Conservation (phyloP, 2,888 invertebrate genomes). For the Liodrosophila aerea region DNA sequence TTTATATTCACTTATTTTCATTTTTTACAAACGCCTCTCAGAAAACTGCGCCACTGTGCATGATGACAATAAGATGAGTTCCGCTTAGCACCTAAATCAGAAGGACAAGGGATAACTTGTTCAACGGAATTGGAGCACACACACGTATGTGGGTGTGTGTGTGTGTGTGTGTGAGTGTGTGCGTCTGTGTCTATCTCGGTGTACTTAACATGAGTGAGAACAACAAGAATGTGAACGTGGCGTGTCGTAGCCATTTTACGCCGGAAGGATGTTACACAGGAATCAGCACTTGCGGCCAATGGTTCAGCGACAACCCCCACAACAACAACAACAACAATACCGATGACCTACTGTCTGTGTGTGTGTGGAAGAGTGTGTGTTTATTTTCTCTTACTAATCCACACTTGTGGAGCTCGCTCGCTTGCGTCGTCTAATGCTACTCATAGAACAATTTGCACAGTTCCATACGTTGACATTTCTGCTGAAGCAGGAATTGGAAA, state of each 20-base stretch:
- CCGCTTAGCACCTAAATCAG: neutral
- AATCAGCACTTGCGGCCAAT: constrained; percentile 55
- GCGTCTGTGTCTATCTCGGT: neutral
- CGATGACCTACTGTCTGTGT: constrained; percentile 11
- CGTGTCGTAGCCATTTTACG: constrained; percentile 49
- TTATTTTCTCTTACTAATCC: constrained; percentile 42
- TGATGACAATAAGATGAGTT: neutral
- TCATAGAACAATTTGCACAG: constrained; percentile 49
- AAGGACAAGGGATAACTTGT: neutral
- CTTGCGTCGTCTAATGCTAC: constrained; percentile 34
- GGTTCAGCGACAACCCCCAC: constrained; percentile 22
- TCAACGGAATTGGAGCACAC: neutral
- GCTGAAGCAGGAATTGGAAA: constrained; percentile 2
- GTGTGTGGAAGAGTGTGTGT: constrained; percentile 4
- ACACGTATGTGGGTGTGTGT: neutral
- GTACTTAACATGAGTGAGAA: constrained; percentile 10
- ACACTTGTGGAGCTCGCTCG: constrained; percentile 38
- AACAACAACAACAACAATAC: constrained; percentile 10
- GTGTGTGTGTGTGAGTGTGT: constrained; percentile 5
- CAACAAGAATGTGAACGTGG: constrained; percentile 9
- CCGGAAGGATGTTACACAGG: constrained; percentile 65
- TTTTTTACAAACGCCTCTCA: neutral
- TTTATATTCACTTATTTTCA: too few species aligned
- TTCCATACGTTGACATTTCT: constrained; percentile 24
- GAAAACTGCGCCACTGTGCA: too few species aligned